Base-by-base conservation (phyloP, 2,113 vertebrate species). In the Lanius collurio region DNA sequence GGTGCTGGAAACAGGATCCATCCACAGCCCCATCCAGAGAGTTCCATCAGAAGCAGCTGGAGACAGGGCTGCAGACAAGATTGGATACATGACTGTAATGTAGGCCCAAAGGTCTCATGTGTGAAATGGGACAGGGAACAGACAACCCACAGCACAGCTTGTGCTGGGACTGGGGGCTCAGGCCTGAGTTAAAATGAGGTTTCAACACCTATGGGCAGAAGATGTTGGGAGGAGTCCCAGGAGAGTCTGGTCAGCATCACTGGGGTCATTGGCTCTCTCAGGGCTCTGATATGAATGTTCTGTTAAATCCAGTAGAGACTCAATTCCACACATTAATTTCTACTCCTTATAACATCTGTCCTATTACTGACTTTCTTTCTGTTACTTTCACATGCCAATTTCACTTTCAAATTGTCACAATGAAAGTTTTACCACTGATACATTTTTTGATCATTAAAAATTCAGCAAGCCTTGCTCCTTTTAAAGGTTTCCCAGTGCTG, bases 101-200 rank as follows among this genome's bases (percentile, higher is more conserved):
- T 1, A 2, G 21, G 11, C 30, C 46, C 1, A 1, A 53, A 52
- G 23, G 8, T 13, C 47, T 50, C 26, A 7, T 11, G 12, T 35
- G 20, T 0, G 4, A 39, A 24, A 35, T 0, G 2, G 42, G 10
- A 12, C 13, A 33, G 26, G 20, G 22, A 44, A 15, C 33, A 64
- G 49, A 39, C 14, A 56, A 1, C 3, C 4, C 37, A 1, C 10
- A 8, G 50, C 2, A 1, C 6, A 44, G 11, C 16, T 26, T 2
- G 1, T 0, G 1, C 17, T 47, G 37, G 59, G 30, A 23, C 9
- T 7, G 8, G 16, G 30, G 30, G 11, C 56, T 81, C 52, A 71
- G 42, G 10, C 31, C 35, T 24, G 18, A 85, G 21, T 24, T 79
- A 31, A 74, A 65, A 47, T 8, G 15, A 9, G 10, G 1, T 24